A percentile compares a stretch with the other conserved stretches of the same genome.
Conservation (phyloP, 1,140 invertebrate species). For the Cydia fagiglandana region DNA sequence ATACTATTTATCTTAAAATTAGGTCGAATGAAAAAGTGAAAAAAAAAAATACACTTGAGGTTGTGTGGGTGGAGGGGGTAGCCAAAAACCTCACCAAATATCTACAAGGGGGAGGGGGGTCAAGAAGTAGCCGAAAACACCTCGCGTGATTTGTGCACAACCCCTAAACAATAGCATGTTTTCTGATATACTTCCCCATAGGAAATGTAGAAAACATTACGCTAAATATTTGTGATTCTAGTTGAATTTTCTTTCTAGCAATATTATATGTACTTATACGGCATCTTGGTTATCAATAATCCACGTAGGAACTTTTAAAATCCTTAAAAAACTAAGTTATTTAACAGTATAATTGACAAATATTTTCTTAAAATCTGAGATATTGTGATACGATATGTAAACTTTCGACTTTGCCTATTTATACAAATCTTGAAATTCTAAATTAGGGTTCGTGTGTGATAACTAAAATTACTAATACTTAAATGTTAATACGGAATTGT, state of each 20-base stretch:
- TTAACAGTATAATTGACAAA: not conserved
- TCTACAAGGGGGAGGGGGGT: no score
- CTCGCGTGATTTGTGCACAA: no score
- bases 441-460: constrained; percentile 33
- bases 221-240: not conserved
- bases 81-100: no score
- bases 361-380: constrained; percentile 2
- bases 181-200: not conserved
- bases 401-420: constrained; percentile 4
- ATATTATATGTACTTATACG: not conserved
- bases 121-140: no score
- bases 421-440: constrained; percentile 30
- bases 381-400: constrained; percentile 29
- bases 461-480: constrained; percentile 51
- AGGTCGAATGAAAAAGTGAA: no score
- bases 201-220: not conserved
- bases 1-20: no score
- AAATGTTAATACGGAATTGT: constrained; percentile 36
- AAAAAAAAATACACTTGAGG: no score
- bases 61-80: no score
- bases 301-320: not conserved
- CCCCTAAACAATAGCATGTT: not conserved
- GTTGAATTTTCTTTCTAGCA: not conserved
- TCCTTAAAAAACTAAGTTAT: not conserved
- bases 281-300: not conserved